Evolutionary conservation across 2,113 vertebrate genomes (phyloP), one percentile per base, ranked within the genome.

Genomic region (Cyanistes caeruleus): DNA sequence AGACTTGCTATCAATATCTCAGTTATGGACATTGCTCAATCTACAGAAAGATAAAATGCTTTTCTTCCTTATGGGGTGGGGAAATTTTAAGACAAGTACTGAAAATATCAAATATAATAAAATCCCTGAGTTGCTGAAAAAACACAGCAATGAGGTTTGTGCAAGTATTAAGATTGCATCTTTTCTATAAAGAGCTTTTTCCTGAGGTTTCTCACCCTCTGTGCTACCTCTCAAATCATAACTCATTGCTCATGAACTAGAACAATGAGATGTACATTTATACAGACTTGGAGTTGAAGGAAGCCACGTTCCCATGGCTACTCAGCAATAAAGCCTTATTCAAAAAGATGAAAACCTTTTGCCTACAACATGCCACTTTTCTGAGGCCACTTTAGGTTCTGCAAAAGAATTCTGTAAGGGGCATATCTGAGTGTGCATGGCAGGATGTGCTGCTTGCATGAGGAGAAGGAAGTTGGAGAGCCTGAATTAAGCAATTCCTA

Each of bases 371-470:
- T 37, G 33, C 9, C 37, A 25, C 39, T 76, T 87, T 84, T 62
- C 76, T 80, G 63, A 74, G 31, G 23, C 18, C 15, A 37, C 44
- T 49, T 79, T 14, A 65, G 28, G 31, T 58, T 73, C 20, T 62
- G 37, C 28, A 58, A 41, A 92, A 88, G 20, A 76, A 79, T 86
- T 96, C 41, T 46, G 15, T 37, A 30, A 39, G 58, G 15, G 3
- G 15, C 9, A 4, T 60, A 41, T 46, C 31, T 43, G 35, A 65
- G 15, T 1, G 2, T 1, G 3, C 0, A 0, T 48, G 58, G 33
- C 33, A 70, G 22, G 24, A 28, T 33, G 17, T 87, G 43, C 51
- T 78, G 31, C 49, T 48, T 52, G 11, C 10, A 3, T 74, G 55
- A 87, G 58, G 33, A 56, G 30, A 89, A 82, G 28, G n/a, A 35